phyloP scores from a whole-genome alignment of 2,888 invertebrate genomes.

The Pseudococcus jackbeardsleyi region DNA sequence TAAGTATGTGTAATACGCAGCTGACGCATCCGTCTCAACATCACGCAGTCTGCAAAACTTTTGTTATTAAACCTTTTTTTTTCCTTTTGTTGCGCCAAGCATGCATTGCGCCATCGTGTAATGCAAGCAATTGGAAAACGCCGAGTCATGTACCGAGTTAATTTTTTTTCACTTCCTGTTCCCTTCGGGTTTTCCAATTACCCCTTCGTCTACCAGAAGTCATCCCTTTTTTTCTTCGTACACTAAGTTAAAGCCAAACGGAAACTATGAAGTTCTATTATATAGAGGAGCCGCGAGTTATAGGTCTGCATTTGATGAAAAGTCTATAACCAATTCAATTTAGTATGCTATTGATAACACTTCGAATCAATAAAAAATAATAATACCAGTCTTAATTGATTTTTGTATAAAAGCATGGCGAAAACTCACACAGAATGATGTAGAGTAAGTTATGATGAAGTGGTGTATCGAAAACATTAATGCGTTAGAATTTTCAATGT shows the following conservation, averaged over 20 bases:
- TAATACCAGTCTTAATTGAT: conserved; percentile 42
- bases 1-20: conserved; percentile 36
- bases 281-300: conserved; percentile 42
- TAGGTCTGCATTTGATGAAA: conserved; percentile 46
- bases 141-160: conserved; percentile 59
- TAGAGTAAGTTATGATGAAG: background rate
- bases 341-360: conserved; percentile 54
- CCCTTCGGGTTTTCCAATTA: conserved; percentile 62
- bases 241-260: conserved; percentile 24
- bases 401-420: conserved; percentile 18
- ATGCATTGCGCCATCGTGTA: conserved; percentile 61
- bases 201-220: conserved; percentile 51
- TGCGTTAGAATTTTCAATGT: background rate
- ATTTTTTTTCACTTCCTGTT: conserved; percentile 63
- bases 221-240: conserved; percentile 59
- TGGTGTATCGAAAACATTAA: background rate
- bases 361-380: conserved; percentile 54
- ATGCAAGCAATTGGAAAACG: conserved; percentile 49
- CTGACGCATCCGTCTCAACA: conserved; percentile 60
- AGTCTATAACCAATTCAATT: conserved; percentile 50
- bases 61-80: conserved; percentile 59
- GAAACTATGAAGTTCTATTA: conserved; percentile 41
- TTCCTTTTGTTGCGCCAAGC: conserved; percentile 56
- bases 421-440: background rate
- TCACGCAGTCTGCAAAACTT: conserved; percentile 60